phyloP scores from a whole-genome alignment of 1,140 invertebrate genomes.

The Dufourea novaeangliae region DNA sequence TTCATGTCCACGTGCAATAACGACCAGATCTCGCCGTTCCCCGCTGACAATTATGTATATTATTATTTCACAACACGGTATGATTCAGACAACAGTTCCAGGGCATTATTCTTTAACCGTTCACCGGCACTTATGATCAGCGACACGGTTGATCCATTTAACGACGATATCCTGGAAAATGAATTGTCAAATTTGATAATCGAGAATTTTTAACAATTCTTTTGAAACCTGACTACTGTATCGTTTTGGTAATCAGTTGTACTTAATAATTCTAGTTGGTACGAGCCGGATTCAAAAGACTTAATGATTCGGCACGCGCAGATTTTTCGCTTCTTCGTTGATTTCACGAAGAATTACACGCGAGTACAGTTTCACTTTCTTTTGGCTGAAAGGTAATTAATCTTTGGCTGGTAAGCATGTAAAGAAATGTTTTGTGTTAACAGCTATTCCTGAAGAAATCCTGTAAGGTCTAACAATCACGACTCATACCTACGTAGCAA shows the following conservation, averaged over 20 bases:
- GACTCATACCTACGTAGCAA: too few relatives aligned
- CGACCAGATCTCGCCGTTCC: not conserved
- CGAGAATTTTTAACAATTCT: not conserved
- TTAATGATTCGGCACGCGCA: too few relatives aligned
- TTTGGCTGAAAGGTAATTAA: too few relatives aligned
- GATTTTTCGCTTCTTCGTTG: too few relatives aligned
- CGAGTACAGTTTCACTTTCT: too few relatives aligned
- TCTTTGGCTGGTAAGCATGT: too few relatives aligned
- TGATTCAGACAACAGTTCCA: conserved; percentile 32
- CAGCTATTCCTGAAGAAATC: too few relatives aligned
- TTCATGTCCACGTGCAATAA: conserved; percentile 1
- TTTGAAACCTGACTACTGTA: not conserved
- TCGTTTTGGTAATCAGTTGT: not conserved
- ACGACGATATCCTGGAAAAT: not conserved
- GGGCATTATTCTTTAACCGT: conserved; percentile 33
- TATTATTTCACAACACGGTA: conserved; percentile 23
- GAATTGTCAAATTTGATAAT: not conserved
- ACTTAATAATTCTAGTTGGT: too few relatives aligned
- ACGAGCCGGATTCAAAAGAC: too few relatives aligned
- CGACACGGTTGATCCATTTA: not conserved
- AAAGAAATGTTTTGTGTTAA: too few relatives aligned
- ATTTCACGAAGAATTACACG: too few relatives aligned
- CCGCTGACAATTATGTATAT: conserved; percentile 18
- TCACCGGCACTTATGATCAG: conserved; percentile 3
- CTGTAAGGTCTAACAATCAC: too few relatives aligned